Percentiles rank a stretch among this genome's conserved stretches.
Evolutionary conservation across 2,888 invertebrate species (phyloP).

Genomic region (Drosophila mimica): DNA sequence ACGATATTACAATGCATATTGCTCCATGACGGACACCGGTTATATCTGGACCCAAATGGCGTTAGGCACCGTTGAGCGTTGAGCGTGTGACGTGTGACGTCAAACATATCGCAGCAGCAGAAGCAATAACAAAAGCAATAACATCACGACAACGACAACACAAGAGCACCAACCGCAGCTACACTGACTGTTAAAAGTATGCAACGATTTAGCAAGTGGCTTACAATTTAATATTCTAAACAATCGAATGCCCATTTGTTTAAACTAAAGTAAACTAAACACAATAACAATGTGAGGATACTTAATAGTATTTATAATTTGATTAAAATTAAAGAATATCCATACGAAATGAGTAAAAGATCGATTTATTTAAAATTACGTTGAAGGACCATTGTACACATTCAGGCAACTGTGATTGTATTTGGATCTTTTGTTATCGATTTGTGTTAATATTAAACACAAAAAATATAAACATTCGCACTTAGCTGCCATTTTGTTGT

Average conservation of each 20-base stretch:
- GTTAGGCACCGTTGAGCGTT: constrained; percentile 76
- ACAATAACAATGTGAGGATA: neutral
- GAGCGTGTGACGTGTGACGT: constrained; percentile 55
- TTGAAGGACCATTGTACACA: neutral
- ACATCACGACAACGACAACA: constrained; percentile 8
- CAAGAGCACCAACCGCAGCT: constrained; percentile 33
- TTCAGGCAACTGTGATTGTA: neutral
- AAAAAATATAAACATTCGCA: constrained; percentile 22
- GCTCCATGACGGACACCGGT: constrained; percentile 95
- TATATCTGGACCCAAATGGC: constrained; percentile 92
- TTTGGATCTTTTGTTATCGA: constrained; percentile 28
- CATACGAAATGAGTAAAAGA: neutral
- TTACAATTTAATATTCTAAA: constrained; percentile 27
- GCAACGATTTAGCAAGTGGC: constrained; percentile 38
- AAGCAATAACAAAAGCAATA: constrained; percentile 10
- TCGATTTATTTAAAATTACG: neutral
- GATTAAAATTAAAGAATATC: neutral
- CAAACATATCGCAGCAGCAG: constrained; percentile 51
- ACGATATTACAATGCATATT: constrained; percentile 95
- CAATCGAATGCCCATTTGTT: constrained; percentile 20
- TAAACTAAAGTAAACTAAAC: neutral
- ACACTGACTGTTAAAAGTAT: constrained; percentile 65
- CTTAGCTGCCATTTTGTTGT: constrained; percentile 16
- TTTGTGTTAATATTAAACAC: constrained; percentile 15
- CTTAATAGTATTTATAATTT: neutral